Base-by-base conservation (phyloP, 1,140 invertebrate genomes). In the Cotesia glomerata region DNA sequence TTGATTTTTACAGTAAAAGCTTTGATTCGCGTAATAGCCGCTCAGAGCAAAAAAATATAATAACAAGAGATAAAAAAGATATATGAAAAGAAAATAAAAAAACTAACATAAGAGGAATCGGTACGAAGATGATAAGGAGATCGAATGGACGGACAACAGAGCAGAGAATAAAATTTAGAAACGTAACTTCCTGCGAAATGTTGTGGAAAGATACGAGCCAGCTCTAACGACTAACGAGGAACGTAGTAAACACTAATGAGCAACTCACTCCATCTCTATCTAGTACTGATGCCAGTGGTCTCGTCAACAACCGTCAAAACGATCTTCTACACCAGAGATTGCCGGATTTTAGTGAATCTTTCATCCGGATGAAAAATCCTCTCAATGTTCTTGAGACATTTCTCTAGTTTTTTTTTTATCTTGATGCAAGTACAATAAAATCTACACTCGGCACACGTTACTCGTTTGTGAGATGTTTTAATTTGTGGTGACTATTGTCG, bases 221-320 rank as follows among this genome's bases (percentile, higher is more conserved):
- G 18, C 26, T 18, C 14, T 18, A 4, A 18, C 56, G 14, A 58
- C 56, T 58, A 58, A 58, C 56, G 56, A 58, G 56, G 4, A 18
- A 16, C 56, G 56, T 58, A 58, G 56, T 58, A 58, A 58, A 58
- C 56, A 9, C 18, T 58, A 58, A 58, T 58, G 56, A 58, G 56
- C 56, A 45, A 45, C 39, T 45, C 39, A 16, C 56, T 9, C 56
- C 18, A 26, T 18, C 26, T 18, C 56, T 58, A 58, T 58, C 56
- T 58, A 18, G 8, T 18, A 58, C 39, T 45, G 39, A 45, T 45
- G 39, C 39, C 11, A 45, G 39, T 5, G 56, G 52, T 18, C 18
- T 58, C 56, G 18, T 58, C 56, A 58, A 58, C 56, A 26, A 58
- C 26, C 9, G 18, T 18, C 56, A 18, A 58, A 26, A 58, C 18